Evolutionary conservation across 2,888 invertebrate genomes (phyloP).

Genomic region (Ditula angustiorana): DNA sequence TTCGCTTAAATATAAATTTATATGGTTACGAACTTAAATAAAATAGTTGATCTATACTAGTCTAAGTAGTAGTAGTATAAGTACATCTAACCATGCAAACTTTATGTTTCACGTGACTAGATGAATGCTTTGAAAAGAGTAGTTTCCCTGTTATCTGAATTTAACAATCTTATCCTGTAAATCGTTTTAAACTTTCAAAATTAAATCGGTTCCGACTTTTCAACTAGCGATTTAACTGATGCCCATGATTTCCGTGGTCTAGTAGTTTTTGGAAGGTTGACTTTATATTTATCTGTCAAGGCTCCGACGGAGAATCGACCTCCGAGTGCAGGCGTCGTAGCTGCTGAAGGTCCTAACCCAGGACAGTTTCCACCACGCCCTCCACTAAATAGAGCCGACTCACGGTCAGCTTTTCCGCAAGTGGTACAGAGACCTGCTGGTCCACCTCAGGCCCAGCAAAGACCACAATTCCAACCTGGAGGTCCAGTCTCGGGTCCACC

Average conservation of each 20-base stretch:
- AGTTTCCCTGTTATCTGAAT: slow-evolving; percentile 39
- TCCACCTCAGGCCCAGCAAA: slow-evolving; percentile 60
- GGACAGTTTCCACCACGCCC: slow-evolving; percentile 65
- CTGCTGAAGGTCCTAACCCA: slow-evolving; percentile 58
- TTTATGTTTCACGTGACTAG: slow-evolving; percentile 13
- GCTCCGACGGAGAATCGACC: slow-evolving; percentile 70
- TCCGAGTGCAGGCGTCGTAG: slow-evolving; percentile 59
- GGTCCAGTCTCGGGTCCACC: slow-evolving; percentile 70
- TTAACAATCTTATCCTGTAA: slow-evolving; percentile 44
- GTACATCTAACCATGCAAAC: slow-evolving; percentile 14
- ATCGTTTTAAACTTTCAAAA: slow-evolving; percentile 39
- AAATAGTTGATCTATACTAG: background rate
- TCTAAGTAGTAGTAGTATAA: background rate
- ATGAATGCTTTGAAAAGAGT: background rate
- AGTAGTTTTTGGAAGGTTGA: background rate
- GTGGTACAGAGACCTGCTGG: slow-evolving; percentile 64
- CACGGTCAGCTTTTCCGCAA: slow-evolving; percentile 69
- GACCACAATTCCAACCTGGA: slow-evolving; percentile 79
- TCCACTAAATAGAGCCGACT: slow-evolving; percentile 71
- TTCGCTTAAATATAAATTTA: background rate
- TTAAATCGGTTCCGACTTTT: slow-evolving; percentile 9
- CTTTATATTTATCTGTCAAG: slow-evolving; percentile 59
- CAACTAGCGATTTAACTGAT: background rate
- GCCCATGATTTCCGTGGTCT: background rate
- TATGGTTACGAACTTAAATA: background rate